Conservation (phyloP, 2,888 invertebrate species). For the Synanthedon formicaeformis region DNA sequence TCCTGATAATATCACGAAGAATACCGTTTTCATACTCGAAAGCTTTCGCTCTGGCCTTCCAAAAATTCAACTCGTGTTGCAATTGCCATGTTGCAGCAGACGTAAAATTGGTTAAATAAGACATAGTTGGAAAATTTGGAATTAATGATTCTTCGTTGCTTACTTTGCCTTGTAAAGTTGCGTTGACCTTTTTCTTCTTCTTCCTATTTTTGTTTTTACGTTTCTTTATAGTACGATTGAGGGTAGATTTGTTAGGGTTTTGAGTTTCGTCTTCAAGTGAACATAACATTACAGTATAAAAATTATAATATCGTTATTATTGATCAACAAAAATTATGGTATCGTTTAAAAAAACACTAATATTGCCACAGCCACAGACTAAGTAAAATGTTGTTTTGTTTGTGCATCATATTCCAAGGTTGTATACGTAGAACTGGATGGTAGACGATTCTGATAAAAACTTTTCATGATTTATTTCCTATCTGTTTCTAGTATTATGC, state of each 20-base stretch:
- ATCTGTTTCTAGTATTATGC: no score
- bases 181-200: conserved; percentile 17
- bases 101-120: conserved; percentile 48
- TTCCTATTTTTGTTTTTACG: conserved; percentile 13
- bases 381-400: no score
- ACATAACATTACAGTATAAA: conserved; percentile 20
- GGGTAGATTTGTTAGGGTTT: conserved; percentile 7
- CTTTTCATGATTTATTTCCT: no score
- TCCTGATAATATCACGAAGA: conserved; percentile 60
- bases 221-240: conserved; percentile 4
- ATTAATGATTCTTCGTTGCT: conserved; percentile 12
- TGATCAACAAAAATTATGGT: no score
- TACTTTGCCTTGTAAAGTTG: background rate
- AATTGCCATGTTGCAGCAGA: conserved; percentile 59
- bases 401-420: no score
- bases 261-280: conserved; percentile 16
- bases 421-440: no score
- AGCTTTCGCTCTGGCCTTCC: conserved; percentile 71
- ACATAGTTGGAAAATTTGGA: conserved; percentile 32
- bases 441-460: no score
- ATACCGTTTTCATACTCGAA: conserved; percentile 71
- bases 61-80: conserved; percentile 71
- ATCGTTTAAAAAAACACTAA: no score
- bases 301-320: no score
- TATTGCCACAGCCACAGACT: no score